A percentile compares a stretch with the other conserved stretches of the same genome.
Evolutionary conservation across 2,113 vertebrate species (phyloP).

Genomic region (Meleagris gallopavo): DNA sequence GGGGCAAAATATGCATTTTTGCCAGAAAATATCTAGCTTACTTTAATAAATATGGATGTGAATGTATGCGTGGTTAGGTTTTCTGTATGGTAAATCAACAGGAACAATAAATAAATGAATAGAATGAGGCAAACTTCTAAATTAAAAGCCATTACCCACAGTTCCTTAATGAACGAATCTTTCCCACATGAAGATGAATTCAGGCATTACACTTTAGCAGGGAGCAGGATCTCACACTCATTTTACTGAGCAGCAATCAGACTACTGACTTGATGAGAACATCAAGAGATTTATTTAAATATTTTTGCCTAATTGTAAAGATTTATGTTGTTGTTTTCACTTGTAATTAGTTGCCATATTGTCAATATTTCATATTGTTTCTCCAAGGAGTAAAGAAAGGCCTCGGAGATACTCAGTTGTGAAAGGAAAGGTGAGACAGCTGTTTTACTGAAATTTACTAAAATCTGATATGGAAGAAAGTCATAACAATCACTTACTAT

Average conservation of each 20-base stretch:
- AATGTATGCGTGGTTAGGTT: neutral
- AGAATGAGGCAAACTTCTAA: neutral
- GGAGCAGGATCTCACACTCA: neutral
- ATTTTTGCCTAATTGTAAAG: neutral
- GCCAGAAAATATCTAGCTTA: neutral
- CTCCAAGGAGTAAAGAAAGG: neutral
- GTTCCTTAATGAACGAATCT: neutral
- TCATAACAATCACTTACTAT: neutral
- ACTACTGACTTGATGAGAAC: neutral
- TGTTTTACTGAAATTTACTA: neutral
- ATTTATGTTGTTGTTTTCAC: neutral
- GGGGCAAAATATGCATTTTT: neutral
- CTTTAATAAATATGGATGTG: neutral
- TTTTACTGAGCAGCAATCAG: neutral
- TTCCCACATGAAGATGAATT: neutral
- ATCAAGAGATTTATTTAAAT: neutral
- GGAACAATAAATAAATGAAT: neutral
- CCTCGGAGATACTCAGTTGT: neutral
- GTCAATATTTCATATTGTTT: neutral
- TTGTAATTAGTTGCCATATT: neutral
- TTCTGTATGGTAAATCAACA: neutral
- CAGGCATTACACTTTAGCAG: neutral
- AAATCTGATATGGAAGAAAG: neutral
- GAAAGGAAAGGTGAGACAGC: neutral
- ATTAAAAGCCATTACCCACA: neutral